Base-by-base conservation (phyloP, 2,797 vertebrate genomes). In the Picus viridis region DNA sequence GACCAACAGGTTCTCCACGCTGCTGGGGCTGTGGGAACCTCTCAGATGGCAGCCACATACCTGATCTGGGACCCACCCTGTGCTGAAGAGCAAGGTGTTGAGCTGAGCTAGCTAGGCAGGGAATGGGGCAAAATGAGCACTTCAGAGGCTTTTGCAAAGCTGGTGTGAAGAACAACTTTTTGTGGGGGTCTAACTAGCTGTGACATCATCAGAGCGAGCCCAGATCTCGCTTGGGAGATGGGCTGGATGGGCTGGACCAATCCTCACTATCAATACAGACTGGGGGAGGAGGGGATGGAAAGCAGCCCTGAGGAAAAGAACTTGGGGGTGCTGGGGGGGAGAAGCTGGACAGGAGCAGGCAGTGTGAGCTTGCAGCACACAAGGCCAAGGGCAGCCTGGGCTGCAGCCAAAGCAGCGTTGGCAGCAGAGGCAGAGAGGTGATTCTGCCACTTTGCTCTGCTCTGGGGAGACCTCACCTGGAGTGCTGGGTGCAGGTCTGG, bases 1-100 rank as follows among this genome's bases (percentile, higher is more conserved):
- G 91, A 82, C 77, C 74, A 82, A 10, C 91, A 88, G 80, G 88
- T 96, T 92, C 83, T 89, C n/a, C 16, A 5, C 45, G 41, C 47
- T 91, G 54, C 61, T 3, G 3, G 47, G 41, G 54, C 53, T 65
- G 39, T 0, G 2, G 53, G 39, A 77, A 30, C 49, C 23, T 4
- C 80, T 43, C 2, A 3, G 65, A 34, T 0, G 12, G 70, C 56
- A 86, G 51, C 59, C 65, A 39, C 72, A 5, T 6, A 45, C 62
- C 39, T 77, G 62, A 7, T 39, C 43, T 34, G 59, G 67, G 41
- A 83, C n/a, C 63, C 79, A 88, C 79, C 75, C 68, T 51, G 20
- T 45, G 54, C 67, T 1, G 1, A 51, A 39, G 65, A 75, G 36
- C 0, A 0, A 67, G 64, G 64, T 2, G 2, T 43, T 0, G 4